phyloP scores from a whole-genome alignment of 1,140 invertebrate genomes.

The Temnothorax curvispinosus region DNA sequence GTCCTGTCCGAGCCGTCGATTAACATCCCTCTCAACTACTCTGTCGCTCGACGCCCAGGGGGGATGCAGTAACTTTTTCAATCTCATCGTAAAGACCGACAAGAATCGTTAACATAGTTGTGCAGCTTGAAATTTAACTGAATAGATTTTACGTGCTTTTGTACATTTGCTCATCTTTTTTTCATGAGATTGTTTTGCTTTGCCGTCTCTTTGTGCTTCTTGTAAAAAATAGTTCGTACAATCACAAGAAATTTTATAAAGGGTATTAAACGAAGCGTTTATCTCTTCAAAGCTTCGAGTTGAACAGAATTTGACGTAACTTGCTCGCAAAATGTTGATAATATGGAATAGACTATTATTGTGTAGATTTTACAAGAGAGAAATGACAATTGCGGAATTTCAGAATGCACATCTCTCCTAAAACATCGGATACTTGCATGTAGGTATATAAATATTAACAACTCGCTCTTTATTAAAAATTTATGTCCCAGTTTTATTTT shows the following conservation, averaged over 20 bases:
- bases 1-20: constrained; percentile 45
- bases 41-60: constrained; percentile 37
- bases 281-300: not conserved
- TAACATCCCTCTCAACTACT: constrained; percentile 53
- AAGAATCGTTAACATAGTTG: constrained; percentile 50
- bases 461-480: constrained; percentile 43
- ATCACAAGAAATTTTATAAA: constrained; percentile 24
- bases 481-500: constrained; percentile 33
- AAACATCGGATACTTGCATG: not conserved
- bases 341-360: not conserved
- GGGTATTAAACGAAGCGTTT: constrained; percentile 3
- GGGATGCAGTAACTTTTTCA: constrained; percentile 53
- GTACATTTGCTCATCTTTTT: constrained; percentile 19
- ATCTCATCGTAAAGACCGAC: constrained; percentile 50
- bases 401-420: not conserved
- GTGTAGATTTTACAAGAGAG: not conserved
- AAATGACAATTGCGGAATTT: not conserved
- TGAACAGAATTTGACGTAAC: not conserved
- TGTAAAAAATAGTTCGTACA: constrained; percentile 2
- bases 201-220: not conserved
- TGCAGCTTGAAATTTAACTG: constrained; percentile 35
- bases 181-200: not conserved
- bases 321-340: constrained; percentile 23
- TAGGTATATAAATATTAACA: constrained; percentile 15
- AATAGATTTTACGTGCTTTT: constrained; percentile 42